Evolutionary conservation across 2,113 vertebrate genomes (phyloP), one percentile per base, ranked within the genome.

Genomic region (Acanthisitta chloris): DNA sequence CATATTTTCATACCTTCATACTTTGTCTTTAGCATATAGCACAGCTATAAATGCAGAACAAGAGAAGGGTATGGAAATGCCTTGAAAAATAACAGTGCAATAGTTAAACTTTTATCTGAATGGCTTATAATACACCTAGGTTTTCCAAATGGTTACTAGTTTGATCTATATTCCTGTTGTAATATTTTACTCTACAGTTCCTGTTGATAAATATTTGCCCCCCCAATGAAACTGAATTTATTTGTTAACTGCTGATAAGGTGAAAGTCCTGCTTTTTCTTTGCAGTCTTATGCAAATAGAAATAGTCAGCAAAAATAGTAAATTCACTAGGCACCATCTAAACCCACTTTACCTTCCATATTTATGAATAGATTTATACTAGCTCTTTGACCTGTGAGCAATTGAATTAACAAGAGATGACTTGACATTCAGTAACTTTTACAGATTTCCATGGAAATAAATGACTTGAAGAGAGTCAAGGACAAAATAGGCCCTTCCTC

Each of bases 361-460:
- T 86, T 82, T 84, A 26, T 82, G 33, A 86, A 40, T 61, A 71
- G 17, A 67, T 96, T 94, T 95, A 70, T 94, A 73, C 16, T 79
- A 33, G 66, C 46, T 78, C 42, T 66, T n/a, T 94, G 71, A 88
- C 80, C 77, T 94, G 29, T 82, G 26, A 94, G 33, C 61, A 91
- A 42, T 61, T 94, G 91, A 87, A 94, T 96, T 96, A 82, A 40
- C 21, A 59, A 89, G 83, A 95, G 17, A 17, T 42, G 64, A 38
- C 69, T 92, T 4, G 4, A 82, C 43, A 72, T 43, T 79, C 83
- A 93, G 83, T 66, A 95, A 85, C 45, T 85, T 91, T 55, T 92
- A 40, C 46, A 88, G 16, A 43, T 93, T 88, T 91, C 74, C 57
- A 52, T 64, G 52, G 48, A 90, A 80, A 70, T 90, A 91, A 88